Evolutionary conservation across 2,797 vertebrate species (phyloP).

Genomic region (Parauchenoglanis ngamensis): DNA sequence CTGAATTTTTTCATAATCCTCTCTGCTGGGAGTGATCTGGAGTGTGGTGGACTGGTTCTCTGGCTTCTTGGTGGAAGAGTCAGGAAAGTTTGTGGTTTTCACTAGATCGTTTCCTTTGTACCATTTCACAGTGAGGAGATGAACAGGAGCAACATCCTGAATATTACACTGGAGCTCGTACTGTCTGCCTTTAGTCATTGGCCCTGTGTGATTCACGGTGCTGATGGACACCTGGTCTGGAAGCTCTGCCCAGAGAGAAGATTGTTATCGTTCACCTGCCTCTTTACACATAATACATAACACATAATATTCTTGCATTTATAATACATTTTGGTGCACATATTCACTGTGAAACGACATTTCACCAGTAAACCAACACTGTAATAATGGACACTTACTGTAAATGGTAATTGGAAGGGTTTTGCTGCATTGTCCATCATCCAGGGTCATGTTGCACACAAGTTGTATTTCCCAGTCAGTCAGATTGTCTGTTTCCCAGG

Average conservation of each 20-base stretch:
- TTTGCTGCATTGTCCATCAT: not conserved
- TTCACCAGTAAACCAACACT: not conserved
- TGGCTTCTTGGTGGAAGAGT: accelerated
- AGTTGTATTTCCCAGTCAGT: conserved; percentile 4
- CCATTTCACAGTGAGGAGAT: conserved; percentile 64
- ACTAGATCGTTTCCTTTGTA: conserved; percentile 39
- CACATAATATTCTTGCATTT: not conserved
- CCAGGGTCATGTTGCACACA: not conserved
- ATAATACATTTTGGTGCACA: not conserved
- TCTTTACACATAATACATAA: no score
- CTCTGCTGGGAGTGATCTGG: conserved; percentile 47
- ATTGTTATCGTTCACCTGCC: not conserved
- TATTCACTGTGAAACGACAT: not conserved
- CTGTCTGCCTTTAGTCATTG: conserved; percentile 44
- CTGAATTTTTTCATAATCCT: conserved; percentile 25
- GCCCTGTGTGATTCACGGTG: accelerated
- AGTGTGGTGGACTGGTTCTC: not conserved
- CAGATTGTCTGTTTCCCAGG: not conserved
- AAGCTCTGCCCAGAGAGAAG: conserved; percentile 55
- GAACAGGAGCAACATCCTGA: conserved; percentile 46
- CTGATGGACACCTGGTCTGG: conserved; percentile 49
- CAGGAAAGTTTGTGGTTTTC: accelerated
- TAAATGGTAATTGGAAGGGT: conserved; percentile 2
- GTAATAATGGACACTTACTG: conserved; percentile 18
- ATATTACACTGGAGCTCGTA: conserved; percentile 58